Evolutionary conservation across 2,888 invertebrate species (phyloP).

Genomic region (Orthonevra nobilis): DNA sequence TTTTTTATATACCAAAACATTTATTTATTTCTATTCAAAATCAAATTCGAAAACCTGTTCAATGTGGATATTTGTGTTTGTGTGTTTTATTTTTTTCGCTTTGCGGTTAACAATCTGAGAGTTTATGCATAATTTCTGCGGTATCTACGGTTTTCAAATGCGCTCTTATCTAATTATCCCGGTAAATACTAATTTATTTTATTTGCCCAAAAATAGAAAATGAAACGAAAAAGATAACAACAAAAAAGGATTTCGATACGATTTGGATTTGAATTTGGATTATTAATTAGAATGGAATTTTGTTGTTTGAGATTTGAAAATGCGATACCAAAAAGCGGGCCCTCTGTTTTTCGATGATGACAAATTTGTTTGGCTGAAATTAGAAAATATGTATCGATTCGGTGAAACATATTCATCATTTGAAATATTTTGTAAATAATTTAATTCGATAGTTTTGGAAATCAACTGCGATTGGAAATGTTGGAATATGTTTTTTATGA

Average conservation of each 20-base stretch:
- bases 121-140: conserved; percentile 33
- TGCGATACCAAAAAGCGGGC: conserved; percentile 41
- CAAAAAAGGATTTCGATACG: conserved; percentile 41
- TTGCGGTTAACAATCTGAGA: neutral
- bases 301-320: conserved; percentile 43
- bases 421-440: no score
- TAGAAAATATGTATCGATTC: conserved; percentile 37
- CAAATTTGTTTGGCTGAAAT: conserved; percentile 40
- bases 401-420: conserved; percentile 15
- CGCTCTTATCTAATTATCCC: conserved; percentile 32
- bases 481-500: no score
- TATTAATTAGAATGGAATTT: conserved; percentile 55
- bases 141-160: conserved; percentile 34
- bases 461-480: no score
- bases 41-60: conserved; percentile 39
- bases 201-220: neutral
- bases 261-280: conserved; percentile 58
- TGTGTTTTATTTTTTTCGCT: neutral
- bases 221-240: conserved; percentile 1
- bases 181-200: conserved; percentile 57
- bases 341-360: conserved; percentile 38
- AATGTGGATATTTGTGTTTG: conserved; percentile 26
- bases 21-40: conserved; percentile 17
- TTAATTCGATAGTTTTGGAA: no score
- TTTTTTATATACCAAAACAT: no score